These are phyloP conservation scores for Alces alces DNA, from an alignment of 2,113 vertebrate species.

Conservation along the genomic window DNA sequence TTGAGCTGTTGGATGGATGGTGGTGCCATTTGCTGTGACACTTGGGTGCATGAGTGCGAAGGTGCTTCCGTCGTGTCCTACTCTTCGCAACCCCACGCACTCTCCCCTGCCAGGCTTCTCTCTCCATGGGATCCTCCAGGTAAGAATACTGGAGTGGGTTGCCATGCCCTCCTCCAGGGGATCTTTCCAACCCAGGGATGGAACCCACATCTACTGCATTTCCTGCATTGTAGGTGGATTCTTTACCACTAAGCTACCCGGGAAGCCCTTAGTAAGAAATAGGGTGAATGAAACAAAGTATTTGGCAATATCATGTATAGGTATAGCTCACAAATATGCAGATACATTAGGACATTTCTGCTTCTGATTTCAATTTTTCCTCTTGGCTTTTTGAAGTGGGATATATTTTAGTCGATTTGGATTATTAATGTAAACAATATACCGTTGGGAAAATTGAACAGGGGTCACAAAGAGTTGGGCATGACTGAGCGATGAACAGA, in stretches of 20 bases:
- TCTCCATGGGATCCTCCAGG: not conserved
- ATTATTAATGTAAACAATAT: constrained; percentile 25
- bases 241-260: not conserved
- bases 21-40: not conserved
- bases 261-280: not conserved
- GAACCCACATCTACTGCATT: not conserved
- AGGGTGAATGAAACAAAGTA: not conserved
- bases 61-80: not conserved
- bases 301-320: not conserved
- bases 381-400: not conserved
- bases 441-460: constrained; percentile 32
- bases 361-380: not conserved
- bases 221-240: not conserved
- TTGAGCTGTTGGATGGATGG: not conserved
- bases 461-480: not conserved
- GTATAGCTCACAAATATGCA: not conserved
- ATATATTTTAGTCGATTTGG: constrained; percentile 24
- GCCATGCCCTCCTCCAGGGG: not conserved
- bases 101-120: fast-evolving
- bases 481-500: not conserved
- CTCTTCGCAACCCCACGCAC: fast-evolving
- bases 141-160: not conserved
- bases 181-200: not conserved
- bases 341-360: not conserved
- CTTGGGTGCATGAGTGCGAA: not conserved